A percentile compares a stretch with the other conserved stretches of the same genome.
Evolutionary conservation across 2,113 vertebrate species (phyloP).

Genomic region (Cariama cristata): DNA sequence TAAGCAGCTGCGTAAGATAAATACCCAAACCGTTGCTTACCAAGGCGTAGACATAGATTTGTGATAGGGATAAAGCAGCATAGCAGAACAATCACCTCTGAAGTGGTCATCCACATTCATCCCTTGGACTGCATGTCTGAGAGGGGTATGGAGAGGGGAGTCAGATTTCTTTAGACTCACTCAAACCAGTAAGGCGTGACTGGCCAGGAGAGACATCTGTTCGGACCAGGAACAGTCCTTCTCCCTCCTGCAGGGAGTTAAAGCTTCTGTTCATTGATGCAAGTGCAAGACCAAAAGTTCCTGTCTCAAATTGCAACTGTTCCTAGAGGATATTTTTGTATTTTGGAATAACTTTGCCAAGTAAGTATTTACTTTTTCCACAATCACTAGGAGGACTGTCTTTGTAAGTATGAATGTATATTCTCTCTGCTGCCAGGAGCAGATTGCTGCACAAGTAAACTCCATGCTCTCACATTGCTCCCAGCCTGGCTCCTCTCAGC

Average conservation of each 20-base stretch:
- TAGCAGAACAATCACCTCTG: background rate
- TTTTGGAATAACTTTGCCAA: background rate
- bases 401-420: background rate
- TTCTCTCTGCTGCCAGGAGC: background rate
- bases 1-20: background rate
- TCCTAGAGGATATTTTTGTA: background rate
- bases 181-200: background rate
- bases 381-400: background rate
- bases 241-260: background rate
- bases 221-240: background rate
- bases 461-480: background rate
- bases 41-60: background rate
- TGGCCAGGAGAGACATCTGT: background rate
- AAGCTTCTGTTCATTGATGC: background rate
- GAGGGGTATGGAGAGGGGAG: background rate
- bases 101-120: background rate
- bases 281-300: background rate
- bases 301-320: background rate
- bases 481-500: background rate
- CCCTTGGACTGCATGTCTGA: background rate
- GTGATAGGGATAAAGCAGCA: background rate
- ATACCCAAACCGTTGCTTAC: background rate
- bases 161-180: background rate
- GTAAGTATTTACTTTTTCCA: background rate
- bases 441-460: background rate